A percentile compares a stretch with the other conserved stretches of the same genome.
Evolutionary conservation across 1,140 invertebrate species (phyloP).

Genomic region (Pissodes strobi): DNA sequence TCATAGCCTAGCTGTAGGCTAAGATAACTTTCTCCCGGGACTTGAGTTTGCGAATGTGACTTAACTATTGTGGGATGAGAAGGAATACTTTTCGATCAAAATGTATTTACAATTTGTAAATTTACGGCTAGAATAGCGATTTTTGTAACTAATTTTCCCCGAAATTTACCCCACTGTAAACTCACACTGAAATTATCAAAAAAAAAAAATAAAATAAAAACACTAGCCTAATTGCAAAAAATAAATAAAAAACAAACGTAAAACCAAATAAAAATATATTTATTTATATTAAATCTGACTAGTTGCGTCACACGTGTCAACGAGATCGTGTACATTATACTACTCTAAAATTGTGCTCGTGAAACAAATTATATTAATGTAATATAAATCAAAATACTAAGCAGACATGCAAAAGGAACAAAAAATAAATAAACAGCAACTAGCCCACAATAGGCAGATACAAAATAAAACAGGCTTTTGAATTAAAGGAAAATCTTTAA

Average conservation of each 20-base stretch:
- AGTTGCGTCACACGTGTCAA: conserved; percentile 56
- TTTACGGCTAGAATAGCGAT: conserved; percentile 8
- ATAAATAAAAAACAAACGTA: conserved; percentile 42
- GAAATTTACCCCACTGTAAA: conserved; percentile 48
- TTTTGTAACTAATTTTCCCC: conserved; percentile 16
- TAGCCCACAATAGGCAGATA: too few species aligned
- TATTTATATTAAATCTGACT: conserved; percentile 49
- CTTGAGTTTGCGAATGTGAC: conserved; percentile 37
- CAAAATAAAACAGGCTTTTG: too few species aligned
- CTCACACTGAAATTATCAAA: conserved; percentile 39
- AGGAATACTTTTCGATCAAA: conserved; percentile 44
- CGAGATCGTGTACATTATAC: conserved; percentile 45
- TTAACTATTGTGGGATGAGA: conserved; percentile 50
- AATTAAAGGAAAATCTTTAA: too few species aligned
- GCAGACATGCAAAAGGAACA: conserved; percentile 50
- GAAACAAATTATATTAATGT: conserved; percentile 38
- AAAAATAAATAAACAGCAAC: conserved; percentile 48
- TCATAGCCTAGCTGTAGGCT: conserved; percentile 49
- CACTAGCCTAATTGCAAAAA: conserved; percentile 43
- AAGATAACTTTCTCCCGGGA: conserved; percentile 47
- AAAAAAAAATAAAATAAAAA: conserved; percentile 44
- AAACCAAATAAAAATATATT: conserved; percentile 44
- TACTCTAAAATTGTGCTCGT: conserved; percentile 47
- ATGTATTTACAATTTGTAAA: conserved; percentile 24
- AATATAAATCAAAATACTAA: conserved; percentile 46